Conservation (phyloP, 2,113 vertebrate genomes). For the Myotis davidii region DNA sequence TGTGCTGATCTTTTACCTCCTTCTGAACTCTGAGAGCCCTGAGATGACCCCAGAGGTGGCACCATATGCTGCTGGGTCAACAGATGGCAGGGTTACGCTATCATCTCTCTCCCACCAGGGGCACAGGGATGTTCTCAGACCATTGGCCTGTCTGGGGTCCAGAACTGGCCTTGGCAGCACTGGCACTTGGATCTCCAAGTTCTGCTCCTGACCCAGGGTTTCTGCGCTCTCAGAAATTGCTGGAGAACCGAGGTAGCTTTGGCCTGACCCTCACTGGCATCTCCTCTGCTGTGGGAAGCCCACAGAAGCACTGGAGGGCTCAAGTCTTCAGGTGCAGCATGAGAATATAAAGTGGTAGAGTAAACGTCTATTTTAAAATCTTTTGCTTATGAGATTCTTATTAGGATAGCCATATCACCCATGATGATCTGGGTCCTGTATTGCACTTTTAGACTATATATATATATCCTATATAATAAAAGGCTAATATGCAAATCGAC, state of each 20-base stretch:
- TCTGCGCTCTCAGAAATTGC: background rate
- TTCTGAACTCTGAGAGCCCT: background rate
- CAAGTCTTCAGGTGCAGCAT: background rate
- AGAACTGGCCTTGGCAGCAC: background rate
- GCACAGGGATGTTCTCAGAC: background rate
- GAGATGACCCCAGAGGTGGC: background rate
- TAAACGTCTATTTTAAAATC: background rate
- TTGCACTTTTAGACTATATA: background rate
- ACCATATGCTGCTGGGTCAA: slow-evolving; percentile 3
- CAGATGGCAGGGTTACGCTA: slow-evolving; percentile 29
- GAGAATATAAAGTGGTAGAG: background rate
- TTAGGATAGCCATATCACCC: background rate
- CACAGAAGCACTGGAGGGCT: background rate
- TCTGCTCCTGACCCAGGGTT: background rate
- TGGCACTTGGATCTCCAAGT: background rate
- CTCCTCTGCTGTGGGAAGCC: background rate
- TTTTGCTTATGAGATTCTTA: background rate
- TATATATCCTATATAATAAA: no score
- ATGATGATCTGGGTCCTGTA: background rate
- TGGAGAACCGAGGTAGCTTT: background rate
- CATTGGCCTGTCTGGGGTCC: background rate
- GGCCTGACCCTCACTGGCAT: background rate
- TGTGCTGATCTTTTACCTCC: background rate
- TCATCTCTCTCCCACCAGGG: background rate
- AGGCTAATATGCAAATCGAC: no score